Evolutionary conservation across 30 jellyfish, hydroid and myxozoan species (phyloP).

Genomic region (Catostylus mosaicus): DNA sequence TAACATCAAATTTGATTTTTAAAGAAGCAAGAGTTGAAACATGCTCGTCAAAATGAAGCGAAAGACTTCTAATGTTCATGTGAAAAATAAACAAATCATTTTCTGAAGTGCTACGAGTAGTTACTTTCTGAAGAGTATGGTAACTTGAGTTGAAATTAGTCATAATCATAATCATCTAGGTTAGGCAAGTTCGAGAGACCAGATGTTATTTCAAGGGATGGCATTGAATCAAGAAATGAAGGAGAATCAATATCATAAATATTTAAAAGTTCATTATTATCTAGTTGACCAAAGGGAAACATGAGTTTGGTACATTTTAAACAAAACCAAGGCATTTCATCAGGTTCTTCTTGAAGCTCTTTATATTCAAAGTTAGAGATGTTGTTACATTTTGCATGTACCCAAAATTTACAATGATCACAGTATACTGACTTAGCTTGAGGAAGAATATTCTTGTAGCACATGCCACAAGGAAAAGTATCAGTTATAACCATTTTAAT

Average conservation of each 20-base stretch:
- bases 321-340: slow-evolving; percentile 34
- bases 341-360: slow-evolving; percentile 21
- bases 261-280: slow-evolving; percentile 31
- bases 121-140: slow-evolving; percentile 22
- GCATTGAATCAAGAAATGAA: slow-evolving; percentile 35
- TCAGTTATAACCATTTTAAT: slow-evolving; percentile 52
- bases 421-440: slow-evolving; percentile 40
- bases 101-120: slow-evolving; percentile 21
- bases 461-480: slow-evolving; percentile 11
- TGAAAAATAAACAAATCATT: slow-evolving; percentile 13
- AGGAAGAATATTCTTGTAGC: slow-evolving; percentile 54
- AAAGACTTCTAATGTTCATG: slow-evolving; percentile 14
- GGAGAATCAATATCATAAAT: slow-evolving; percentile 32
- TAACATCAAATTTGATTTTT: slow-evolving; percentile 38
- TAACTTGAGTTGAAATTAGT: slow-evolving; percentile 9
- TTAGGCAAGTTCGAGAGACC: slow-evolving; percentile 40
- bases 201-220: slow-evolving; percentile 47
- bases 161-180: slow-evolving; percentile 34
- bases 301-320: slow-evolving; percentile 29
- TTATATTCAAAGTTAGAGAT: slow-evolving; percentile 8
- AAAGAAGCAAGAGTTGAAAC: slow-evolving; percentile 28
- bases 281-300: slow-evolving; percentile 52
- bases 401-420: slow-evolving; percentile 42
- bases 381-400: slow-evolving; percentile 33
- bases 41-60: slow-evolving; percentile 20